Conservation (phyloP, 2,888 invertebrate genomes). For the Serripes groenlandicus region DNA sequence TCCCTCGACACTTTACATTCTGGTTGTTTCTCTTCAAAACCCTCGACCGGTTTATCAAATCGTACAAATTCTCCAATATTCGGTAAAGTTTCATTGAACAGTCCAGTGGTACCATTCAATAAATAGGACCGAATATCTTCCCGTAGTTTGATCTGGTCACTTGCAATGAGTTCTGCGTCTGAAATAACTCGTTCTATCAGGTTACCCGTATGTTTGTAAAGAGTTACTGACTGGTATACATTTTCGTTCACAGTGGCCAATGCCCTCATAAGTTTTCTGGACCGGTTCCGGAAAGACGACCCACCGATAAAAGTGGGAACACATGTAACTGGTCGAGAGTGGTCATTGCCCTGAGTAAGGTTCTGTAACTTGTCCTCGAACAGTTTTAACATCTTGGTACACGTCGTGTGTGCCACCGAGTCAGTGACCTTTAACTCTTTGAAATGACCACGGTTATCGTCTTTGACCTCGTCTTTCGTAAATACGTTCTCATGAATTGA, state of each 20-base stretch:
- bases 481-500: background rate
- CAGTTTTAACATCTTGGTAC: constrained; percentile 54
- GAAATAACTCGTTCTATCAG: constrained; percentile 75
- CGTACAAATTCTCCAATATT: constrained; percentile 39
- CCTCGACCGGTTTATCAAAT: constrained; percentile 2
- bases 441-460: constrained; percentile 9
- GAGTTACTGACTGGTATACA: constrained; percentile 74
- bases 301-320: constrained; percentile 27
- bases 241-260: constrained; percentile 75
- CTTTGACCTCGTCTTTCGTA: background rate
- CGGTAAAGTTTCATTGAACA: constrained; percentile 53
- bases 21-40: background rate
- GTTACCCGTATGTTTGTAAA: constrained; percentile 74
- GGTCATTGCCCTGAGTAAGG: constrained; percentile 17
- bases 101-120: constrained; percentile 53
- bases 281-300: constrained; percentile 58
- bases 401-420: constrained; percentile 37
- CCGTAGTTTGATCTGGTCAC: constrained; percentile 72
- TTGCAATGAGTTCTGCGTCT: constrained; percentile 74
- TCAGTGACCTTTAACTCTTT: constrained; percentile 36
- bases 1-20: constrained; percentile 55
- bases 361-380: constrained; percentile 58
- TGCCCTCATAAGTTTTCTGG: constrained; percentile 67
- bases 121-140: constrained; percentile 67
- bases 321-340: constrained; percentile 26